Percentiles rank a stretch among this genome's conserved stretches.
Evolutionary conservation across 2,888 invertebrate species (phyloP).

Genomic region (Malacosoma neustria): DNA sequence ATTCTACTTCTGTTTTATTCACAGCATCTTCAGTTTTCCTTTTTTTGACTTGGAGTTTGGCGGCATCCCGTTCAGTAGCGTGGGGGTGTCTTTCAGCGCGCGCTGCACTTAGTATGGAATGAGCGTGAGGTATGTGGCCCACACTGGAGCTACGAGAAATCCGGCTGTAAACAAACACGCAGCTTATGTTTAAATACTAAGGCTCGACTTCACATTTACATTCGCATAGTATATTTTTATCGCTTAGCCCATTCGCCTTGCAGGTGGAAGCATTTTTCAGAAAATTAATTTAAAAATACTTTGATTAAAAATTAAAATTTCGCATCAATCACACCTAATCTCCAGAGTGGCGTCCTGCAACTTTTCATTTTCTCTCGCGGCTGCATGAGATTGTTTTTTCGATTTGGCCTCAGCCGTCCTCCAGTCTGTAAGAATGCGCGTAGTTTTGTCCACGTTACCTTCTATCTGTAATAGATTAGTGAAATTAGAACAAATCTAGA

Average conservation of each 20-base stretch:
- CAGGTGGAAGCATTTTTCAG: conserved; percentile 53
- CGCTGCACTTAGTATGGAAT: conserved; percentile 58
- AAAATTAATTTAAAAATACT: background rate
- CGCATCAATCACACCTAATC: conserved; percentile 45
- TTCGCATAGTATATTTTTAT: conserved; percentile 9
- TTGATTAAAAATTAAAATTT: conserved; percentile 12
- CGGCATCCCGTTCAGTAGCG: conserved; percentile 76
- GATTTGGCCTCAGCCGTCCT: conserved; percentile 90
- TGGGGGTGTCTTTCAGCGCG: conserved; percentile 48
- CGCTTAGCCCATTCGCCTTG: conserved; percentile 31
- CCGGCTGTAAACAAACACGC: conserved; percentile 35
- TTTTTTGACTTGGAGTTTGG: conserved; percentile 90
- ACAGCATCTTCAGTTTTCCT: conserved; percentile 93
- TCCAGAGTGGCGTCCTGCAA: conserved; percentile 83
- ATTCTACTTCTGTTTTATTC: conserved; percentile 93
- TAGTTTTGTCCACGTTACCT: conserved; percentile 88
- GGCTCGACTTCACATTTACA: conserved; percentile 1
- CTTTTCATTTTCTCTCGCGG: conserved; percentile 93
- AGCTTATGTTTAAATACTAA: conserved; percentile 11
- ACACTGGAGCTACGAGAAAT: conserved; percentile 73
- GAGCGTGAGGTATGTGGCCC: conserved; percentile 72
- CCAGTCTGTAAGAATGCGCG: conserved; percentile 88
- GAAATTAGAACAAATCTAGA: conserved; percentile 3
- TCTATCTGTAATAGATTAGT: conserved; percentile 69
- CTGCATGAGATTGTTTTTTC: conserved; percentile 90